Conservation (phyloP, 2,888 invertebrate species). For the Exocentrus adspersus region DNA sequence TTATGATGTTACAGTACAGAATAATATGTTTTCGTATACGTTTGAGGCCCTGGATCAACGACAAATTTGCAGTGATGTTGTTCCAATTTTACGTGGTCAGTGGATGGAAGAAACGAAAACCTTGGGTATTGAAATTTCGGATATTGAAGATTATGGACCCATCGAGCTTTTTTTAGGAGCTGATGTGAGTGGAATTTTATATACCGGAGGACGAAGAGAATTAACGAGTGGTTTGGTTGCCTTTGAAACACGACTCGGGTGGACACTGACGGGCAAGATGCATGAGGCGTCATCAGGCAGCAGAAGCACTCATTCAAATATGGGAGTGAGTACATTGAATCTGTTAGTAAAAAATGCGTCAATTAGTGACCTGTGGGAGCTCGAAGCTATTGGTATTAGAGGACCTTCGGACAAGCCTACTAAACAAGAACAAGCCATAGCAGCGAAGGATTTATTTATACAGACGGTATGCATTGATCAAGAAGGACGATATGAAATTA, state of each 20-base stretch:
- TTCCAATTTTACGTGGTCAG: not conserved
- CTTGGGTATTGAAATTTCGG: not conserved
- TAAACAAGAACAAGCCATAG: conserved; percentile 37
- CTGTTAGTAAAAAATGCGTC: conserved; percentile 32
- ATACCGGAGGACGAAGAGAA: not conserved
- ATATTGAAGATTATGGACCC: not conserved
- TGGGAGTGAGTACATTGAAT: not conserved
- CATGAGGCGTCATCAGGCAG: too few relatives aligned
- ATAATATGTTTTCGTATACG: not conserved
- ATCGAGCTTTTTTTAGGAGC: conserved; percentile 12
- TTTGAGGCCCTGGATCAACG: conserved; percentile 9
- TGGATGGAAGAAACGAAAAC: not conserved
- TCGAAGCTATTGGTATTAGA: conserved; percentile 52
- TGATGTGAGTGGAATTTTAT: conserved; percentile 1
- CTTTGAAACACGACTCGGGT: conserved; percentile 47
- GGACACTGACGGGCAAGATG: conserved; percentile 47
- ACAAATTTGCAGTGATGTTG: not conserved
- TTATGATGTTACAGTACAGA: not conserved
- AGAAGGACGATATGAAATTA: conserved; percentile 52
- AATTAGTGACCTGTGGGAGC: conserved; percentile 50
- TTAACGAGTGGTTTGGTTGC: conserved; percentile 43
- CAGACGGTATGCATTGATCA: conserved; percentile 46
- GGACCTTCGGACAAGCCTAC: conserved; percentile 47
- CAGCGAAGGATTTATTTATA: conserved; percentile 46
- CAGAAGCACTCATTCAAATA: not conserved